Evolutionary conservation across 2,113 vertebrate genomes (phyloP).

Genomic region (Syngnathus scovelli): DNA sequence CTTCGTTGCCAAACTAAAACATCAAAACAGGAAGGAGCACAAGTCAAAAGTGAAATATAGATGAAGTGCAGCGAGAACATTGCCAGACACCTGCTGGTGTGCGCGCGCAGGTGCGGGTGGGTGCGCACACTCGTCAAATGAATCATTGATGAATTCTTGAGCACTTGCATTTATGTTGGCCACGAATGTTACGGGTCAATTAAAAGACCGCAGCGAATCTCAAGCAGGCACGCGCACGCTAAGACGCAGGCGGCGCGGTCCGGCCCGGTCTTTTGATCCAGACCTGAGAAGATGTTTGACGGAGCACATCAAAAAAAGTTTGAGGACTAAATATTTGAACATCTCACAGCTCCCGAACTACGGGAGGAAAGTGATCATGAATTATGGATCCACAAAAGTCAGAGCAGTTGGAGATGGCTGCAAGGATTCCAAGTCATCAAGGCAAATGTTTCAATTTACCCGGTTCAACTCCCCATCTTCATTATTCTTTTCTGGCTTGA

Average conservation of each 20-base stretch:
- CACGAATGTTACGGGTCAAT: constrained; percentile 43
- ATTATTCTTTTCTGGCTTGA: not conserved
- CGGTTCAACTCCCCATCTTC: not conserved
- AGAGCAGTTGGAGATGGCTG: not conserved
- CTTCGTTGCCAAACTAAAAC: constrained; percentile 18
- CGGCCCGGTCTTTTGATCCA: constrained; percentile 10
- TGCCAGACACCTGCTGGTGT: constrained; percentile 40
- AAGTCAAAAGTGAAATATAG: constrained; percentile 27
- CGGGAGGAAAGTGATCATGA: not conserved
- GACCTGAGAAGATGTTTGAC: constrained; percentile 12
- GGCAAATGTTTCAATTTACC: not conserved
- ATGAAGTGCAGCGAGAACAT: constrained; percentile 13
- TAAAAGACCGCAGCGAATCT: constrained; percentile 20
- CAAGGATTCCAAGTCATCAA: not conserved
- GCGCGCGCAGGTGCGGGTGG: constrained; percentile 3
- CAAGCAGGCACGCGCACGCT: not conserved
- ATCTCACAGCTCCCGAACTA: constrained; percentile 3
- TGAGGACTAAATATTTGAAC: constrained; percentile 15
- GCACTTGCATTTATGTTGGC: constrained; percentile 50
- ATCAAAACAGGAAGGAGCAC: constrained; percentile 6
- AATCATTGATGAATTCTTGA: constrained; percentile 48
- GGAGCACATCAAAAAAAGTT: constrained; percentile 12
- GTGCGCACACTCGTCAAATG: constrained; percentile 32
- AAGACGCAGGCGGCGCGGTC: not conserved
- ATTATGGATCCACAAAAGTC: not conserved